A percentile compares a stretch with the other conserved stretches of the same genome.
These are phyloP conservation scores for Machimus atricapillus DNA, from an alignment of 2,888 invertebrate species.

Conservation along the genomic window DNA sequence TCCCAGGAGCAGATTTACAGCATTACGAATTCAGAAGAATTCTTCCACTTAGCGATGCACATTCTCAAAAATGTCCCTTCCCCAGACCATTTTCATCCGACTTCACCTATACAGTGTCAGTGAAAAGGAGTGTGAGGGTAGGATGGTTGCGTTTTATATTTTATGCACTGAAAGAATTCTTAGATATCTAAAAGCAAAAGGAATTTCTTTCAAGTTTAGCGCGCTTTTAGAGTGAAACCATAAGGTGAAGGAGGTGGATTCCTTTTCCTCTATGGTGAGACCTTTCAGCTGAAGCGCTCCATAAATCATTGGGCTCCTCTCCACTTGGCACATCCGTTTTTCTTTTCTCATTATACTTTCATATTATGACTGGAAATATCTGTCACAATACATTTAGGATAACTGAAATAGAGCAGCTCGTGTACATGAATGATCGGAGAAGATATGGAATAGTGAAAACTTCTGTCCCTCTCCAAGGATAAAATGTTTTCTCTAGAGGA, in stretches of 20 bases:
- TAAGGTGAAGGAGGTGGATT: background rate
- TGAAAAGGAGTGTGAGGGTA: background rate
- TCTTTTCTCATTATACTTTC: constrained; percentile 34
- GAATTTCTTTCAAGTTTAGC: constrained; percentile 20
- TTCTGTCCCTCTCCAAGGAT: background rate
- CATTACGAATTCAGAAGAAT: background rate
- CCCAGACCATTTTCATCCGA: background rate
- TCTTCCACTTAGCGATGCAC: background rate
- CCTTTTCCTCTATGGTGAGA: background rate
- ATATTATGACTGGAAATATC: constrained; percentile 28
- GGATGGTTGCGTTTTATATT: background rate
- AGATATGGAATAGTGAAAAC: background rate
- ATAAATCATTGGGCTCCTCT: constrained; percentile 20
- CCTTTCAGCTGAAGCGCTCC: constrained; percentile 13
- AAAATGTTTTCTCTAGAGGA: background rate
- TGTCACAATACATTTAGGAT: constrained; percentile 20
- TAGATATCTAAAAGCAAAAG: constrained; percentile 7
- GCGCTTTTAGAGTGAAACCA: background rate
- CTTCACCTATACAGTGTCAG: background rate
- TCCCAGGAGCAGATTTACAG: background rate
- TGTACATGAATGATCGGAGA: background rate
- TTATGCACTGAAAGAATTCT: background rate
- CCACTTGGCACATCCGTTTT: background rate
- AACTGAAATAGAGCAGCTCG: constrained; percentile 14
- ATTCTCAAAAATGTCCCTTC: background rate